Percentiles rank a stretch among this genome's conserved stretches.
phyloP scores from a whole-genome alignment of 2,113 vertebrate genomes.

The Amphilophus citrinellus region DNA sequence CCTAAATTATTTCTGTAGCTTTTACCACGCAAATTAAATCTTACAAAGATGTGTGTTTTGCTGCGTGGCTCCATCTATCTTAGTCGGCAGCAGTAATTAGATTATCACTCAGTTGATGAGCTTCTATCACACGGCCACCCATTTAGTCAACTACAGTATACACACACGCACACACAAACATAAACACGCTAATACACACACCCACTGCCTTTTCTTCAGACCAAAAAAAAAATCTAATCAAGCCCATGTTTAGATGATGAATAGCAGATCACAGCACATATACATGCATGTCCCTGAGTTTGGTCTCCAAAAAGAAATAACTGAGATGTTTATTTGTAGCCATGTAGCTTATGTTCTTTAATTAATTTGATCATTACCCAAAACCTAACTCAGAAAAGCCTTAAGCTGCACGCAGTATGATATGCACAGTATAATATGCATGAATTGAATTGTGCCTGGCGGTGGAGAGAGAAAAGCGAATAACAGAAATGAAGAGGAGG shows the following conservation, averaged over 20 bases:
- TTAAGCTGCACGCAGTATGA: background rate
- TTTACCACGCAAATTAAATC: conserved; percentile 71
- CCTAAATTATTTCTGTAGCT: conserved; percentile 71
- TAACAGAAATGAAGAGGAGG: background rate
- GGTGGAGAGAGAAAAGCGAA: background rate
- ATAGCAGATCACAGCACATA: background rate
- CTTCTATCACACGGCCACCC: conserved; percentile 50
- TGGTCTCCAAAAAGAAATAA: background rate
- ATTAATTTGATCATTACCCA: conserved; percentile 23
- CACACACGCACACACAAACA: background rate
- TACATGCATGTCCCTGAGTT: background rate
- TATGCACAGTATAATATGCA: background rate
- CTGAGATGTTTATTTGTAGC: conserved; percentile 7
- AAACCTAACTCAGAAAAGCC: conserved; percentile 2
- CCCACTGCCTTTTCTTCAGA: background rate
- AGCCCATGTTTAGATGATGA: background rate
- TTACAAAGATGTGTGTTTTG: conserved; percentile 67
- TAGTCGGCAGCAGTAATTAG: conserved; percentile 72
- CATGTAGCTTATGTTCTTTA: background rate
- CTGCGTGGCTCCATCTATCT: conserved; percentile 66
- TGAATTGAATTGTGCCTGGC: background rate
- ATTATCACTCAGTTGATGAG: conserved; percentile 75
- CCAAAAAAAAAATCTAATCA: background rate
- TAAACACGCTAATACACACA: background rate
- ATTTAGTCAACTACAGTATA: conserved; percentile 30